phyloP scores from a whole-genome alignment of 2,113 vertebrate genomes.

The Hylia prasina region DNA sequence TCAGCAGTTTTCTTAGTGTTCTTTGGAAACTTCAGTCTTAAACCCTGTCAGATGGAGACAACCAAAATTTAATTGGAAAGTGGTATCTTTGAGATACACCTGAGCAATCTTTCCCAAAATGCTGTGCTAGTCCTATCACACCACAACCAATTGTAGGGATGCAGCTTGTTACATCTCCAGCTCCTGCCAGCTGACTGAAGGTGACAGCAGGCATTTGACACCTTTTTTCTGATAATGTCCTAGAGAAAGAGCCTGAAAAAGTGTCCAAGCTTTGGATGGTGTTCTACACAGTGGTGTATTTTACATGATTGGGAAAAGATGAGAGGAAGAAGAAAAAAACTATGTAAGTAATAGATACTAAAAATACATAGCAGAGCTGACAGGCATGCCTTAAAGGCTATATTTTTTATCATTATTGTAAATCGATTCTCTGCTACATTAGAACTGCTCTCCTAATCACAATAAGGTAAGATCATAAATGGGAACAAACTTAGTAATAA shows the following conservation, averaged over 20 bases:
- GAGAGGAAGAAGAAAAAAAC: neutral
- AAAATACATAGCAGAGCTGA: neutral
- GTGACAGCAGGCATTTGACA: neutral
- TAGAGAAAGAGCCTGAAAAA: neutral
- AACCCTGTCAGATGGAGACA: neutral
- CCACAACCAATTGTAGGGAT: neutral
- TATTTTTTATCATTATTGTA: neutral
- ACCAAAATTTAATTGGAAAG: neutral
- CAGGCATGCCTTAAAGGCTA: neutral
- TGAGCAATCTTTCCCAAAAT: neutral
- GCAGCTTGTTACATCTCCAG: neutral
- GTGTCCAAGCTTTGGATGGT: neutral
- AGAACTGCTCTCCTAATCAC: neutral
- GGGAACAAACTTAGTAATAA: neutral
- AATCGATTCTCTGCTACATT: neutral
- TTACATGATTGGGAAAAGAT: neutral
- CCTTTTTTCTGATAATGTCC: neutral
- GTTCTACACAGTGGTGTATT: neutral
- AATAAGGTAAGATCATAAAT: neutral
- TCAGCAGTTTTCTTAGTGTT: neutral
- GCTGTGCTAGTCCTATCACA: accelerated
- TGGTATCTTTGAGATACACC: neutral
- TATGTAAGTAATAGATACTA: neutral
- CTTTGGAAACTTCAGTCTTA: neutral
- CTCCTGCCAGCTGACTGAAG: neutral